Base-by-base conservation (phyloP, 2,113 vertebrate genomes). In the Cyprinodon tularosa region DNA sequence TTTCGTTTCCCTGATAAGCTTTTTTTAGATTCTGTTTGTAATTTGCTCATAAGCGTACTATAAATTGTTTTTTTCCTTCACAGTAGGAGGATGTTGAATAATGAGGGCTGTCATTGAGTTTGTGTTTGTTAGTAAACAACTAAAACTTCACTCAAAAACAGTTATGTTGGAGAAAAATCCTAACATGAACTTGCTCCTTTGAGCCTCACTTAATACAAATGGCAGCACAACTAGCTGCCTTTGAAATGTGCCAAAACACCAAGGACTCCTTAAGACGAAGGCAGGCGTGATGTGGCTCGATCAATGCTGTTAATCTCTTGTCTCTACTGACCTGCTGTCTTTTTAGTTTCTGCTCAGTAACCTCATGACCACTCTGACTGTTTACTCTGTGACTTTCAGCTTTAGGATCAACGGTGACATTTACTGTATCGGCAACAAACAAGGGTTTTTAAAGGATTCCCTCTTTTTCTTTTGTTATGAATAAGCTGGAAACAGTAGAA, bases 1-100 rank as follows among this genome's bases (percentile, higher is more conserved):
- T 66, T 15, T 61, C 38, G 20, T 78, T 73, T 73, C 15, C 78
- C 37, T 60, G 17, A 74, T 78, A 44, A 40, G 53, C 14, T 36
- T 42, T 8, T 20, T 15, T 62, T 0, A 14, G 61, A 37, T 48
- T 3, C 14, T 72, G 38, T 72, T 71, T 22, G 42, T 62, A 6
- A 44, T 44, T 22, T 42, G 40, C 17, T 39, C 9, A 20, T 57
- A n/a, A 57, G n/a, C 42, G 2, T 36, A 37, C 60, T 62, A 12
- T 12, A 12, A 62, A 62, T 13, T 64, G 62, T 20, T 40, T 63
- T 17, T 63, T 38, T 22, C 13, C 22, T 37, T 12, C 11, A 10
- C 14, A 3, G 13, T 12, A 42, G 20, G 20, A 40, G 36, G 12
- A 4, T 22, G 36, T 39, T 40, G 39, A 64, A 15, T 8, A 1